Evolutionary conservation across 2,113 vertebrate species (phyloP).

Genomic region (Vulpes lagopus): DNA sequence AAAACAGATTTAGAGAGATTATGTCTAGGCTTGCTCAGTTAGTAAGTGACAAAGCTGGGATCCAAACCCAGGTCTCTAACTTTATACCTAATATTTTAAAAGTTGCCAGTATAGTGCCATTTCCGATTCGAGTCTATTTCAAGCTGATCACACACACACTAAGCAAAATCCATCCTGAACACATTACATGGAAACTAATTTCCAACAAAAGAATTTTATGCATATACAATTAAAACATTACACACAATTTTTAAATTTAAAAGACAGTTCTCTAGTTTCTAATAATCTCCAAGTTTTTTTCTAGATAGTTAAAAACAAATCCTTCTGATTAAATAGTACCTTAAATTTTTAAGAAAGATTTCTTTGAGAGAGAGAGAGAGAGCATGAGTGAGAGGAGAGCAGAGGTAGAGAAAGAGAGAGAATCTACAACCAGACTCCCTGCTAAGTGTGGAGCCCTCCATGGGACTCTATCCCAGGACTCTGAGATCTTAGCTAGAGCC

Average conservation of each 20-base stretch:
- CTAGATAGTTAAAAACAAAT: not conserved
- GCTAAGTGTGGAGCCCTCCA: not conserved
- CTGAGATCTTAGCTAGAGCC: not conserved
- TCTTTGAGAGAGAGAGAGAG: not conserved
- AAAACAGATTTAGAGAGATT: not conserved
- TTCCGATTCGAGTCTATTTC: not conserved
- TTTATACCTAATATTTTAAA: not conserved
- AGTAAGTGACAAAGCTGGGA: not conserved
- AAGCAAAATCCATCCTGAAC: not conserved
- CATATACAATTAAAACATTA: not conserved
- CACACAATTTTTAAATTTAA: not conserved
- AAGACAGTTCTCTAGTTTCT: constrained; percentile 34
- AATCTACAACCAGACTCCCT: not conserved
- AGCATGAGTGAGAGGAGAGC: not conserved
- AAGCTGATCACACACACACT: not conserved
- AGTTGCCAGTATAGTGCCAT: not conserved
- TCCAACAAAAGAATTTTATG: not conserved
- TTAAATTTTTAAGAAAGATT: not conserved
- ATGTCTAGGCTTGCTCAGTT: not conserved
- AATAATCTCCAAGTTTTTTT: not conserved
- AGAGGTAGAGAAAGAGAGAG: not conserved
- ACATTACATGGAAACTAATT: not conserved
- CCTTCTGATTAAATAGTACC: not conserved
- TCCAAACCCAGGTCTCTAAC: not conserved
- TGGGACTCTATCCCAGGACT: not conserved